Percentiles rank a stretch among this genome's conserved stretches.
Evolutionary conservation across 2,797 vertebrate species (phyloP).

Genomic region (Helarctos malayanus): DNA sequence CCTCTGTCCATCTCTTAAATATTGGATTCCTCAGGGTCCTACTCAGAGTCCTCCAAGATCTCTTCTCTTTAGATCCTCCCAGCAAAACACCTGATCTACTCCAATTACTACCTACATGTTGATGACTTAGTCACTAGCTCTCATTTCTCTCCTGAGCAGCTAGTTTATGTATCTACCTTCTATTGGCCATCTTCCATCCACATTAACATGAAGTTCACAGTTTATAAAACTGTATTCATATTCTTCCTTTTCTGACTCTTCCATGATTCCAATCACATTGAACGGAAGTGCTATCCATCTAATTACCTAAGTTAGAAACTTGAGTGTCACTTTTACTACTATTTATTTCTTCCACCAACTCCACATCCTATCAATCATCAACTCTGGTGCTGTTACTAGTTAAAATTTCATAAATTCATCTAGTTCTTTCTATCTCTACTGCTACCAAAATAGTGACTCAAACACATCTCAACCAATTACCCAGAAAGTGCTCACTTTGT

Average conservation of each 20-base stretch:
- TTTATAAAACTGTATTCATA: conserved; percentile 28
- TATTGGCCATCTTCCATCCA: background rate
- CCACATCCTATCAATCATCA: conserved; percentile 28
- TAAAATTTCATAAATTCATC: conserved; percentile 55
- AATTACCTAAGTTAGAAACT: conserved; percentile 14
- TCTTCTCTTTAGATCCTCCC: background rate
- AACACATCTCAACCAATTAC: conserved; percentile 1
- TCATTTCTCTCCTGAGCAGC: background rate
- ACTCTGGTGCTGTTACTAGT: background rate
- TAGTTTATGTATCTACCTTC: background rate
- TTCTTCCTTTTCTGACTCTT: conserved; percentile 39
- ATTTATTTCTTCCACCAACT: conserved; percentile 48
- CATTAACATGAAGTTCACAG: conserved; percentile 16
- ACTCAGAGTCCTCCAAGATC: background rate
- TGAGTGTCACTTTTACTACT: background rate
- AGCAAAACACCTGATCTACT: background rate
- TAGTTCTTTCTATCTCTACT: background rate
- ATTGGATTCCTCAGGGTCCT: background rate
- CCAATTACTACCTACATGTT: background rate
- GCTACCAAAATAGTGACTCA: background rate
- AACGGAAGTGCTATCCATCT: background rate
- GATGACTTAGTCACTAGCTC: background rate
- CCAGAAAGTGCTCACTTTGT: conserved; percentile 36
- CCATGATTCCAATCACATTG: background rate
- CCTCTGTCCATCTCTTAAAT: conserved; percentile 17